Evolutionary conservation across 2,888 invertebrate species (phyloP).

Genomic region (Euclidia mi): DNA sequence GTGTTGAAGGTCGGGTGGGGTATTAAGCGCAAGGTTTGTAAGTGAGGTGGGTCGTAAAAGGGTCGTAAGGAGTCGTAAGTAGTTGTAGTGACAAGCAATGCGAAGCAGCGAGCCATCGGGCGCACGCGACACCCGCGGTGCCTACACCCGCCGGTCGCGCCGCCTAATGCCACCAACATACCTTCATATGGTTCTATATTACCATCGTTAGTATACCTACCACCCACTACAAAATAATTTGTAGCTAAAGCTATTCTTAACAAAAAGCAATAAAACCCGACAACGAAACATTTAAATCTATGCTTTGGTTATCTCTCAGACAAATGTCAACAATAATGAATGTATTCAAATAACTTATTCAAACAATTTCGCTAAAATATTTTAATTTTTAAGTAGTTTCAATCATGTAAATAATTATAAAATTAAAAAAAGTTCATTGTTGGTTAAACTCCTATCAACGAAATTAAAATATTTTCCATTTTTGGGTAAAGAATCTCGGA

Average conservation of each 20-base stretch:
- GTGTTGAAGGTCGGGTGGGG: conserved; percentile 60
- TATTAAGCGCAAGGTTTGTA: conserved; percentile 82
- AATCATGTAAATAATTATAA: no score
- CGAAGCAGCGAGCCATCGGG: conserved; percentile 68
- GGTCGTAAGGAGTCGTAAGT: conserved; percentile 71
- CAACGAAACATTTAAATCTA: no score
- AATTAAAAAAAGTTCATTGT: no score
- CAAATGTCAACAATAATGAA: no score
- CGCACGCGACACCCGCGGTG: conserved; percentile 78
- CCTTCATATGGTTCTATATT: conserved; percentile 35
- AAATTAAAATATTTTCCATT: conserved; percentile 1
- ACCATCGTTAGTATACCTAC: no score
- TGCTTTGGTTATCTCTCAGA: no score
- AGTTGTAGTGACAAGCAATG: conserved; percentile 70
- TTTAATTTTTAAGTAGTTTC: no score
- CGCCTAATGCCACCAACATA: conserved; percentile 49
- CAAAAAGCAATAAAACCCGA: no score
- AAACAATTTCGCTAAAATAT: no score
- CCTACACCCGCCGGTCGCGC: conserved; percentile 50
- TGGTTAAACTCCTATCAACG: not conserved
- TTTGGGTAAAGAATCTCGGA: not conserved
- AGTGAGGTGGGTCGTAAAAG: conserved; percentile 78
- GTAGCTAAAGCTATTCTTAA: no score
- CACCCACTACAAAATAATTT: no score
- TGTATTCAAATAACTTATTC: no score